Evolutionary conservation across 2,888 invertebrate species (phyloP).

Genomic region (Leptura quadrifasciata): DNA sequence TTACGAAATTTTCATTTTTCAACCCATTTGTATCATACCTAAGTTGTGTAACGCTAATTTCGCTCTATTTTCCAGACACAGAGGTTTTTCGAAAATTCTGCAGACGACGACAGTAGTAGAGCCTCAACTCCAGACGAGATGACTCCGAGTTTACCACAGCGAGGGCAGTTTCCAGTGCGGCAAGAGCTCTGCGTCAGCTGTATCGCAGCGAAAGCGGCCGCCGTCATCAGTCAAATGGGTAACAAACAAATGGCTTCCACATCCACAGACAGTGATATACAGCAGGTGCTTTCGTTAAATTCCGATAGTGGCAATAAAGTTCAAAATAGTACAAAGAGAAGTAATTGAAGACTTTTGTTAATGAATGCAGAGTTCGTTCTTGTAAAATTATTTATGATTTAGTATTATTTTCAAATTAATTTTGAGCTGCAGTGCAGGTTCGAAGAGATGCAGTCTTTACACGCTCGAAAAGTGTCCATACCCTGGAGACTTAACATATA

Average conservation of each 20-base stretch:
- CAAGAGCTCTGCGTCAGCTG: constrained; percentile 70
- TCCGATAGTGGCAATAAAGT: constrained; percentile 36
- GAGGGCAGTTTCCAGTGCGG: constrained; percentile 62
- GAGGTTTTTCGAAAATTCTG: constrained; percentile 73
- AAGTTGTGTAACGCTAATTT: too few species aligned
- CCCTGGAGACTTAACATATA: background rate
- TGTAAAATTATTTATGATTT: constrained; percentile 15
- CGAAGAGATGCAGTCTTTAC: background rate
- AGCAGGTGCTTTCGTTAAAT: constrained; percentile 51
- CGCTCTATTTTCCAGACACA: constrained; percentile 54
- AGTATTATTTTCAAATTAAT: background rate
- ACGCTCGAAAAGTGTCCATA: background rate
- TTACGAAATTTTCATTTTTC: too few species aligned
- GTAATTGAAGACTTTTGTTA: constrained; percentile 24
- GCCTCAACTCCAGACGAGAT: constrained; percentile 81
- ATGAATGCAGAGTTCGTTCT: background rate
- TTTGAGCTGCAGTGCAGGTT: constrained; percentile 8
- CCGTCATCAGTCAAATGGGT: constrained; percentile 44
- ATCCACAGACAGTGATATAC: constrained; percentile 45
- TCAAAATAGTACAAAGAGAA: constrained; percentile 35
- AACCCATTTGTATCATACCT: background rate
- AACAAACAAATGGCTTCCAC: constrained; percentile 42
- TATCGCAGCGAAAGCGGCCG: constrained; percentile 66
- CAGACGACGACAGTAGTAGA: constrained; percentile 77
- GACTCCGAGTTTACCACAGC: constrained; percentile 75